phyloP scores from a whole-genome alignment of 2,113 vertebrate species.

The Nothobranchius furzeri region DNA sequence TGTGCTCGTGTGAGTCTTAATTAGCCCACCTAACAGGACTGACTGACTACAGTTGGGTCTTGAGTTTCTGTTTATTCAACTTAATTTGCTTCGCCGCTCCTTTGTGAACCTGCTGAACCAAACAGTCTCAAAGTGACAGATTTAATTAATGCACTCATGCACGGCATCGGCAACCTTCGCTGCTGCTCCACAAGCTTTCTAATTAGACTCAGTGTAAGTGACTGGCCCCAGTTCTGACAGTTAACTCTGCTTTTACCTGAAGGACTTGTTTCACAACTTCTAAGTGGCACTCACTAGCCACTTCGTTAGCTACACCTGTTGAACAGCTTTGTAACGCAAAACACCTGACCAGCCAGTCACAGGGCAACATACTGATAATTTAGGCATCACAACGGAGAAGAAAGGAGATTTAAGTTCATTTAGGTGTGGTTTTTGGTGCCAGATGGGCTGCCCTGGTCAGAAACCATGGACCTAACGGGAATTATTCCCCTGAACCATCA shows the following conservation, averaged over 20 bases:
- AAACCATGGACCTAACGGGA: background rate
- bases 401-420: background rate
- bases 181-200: slow-evolving; percentile 27
- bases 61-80: background rate
- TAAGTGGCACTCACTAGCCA: background rate
- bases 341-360: background rate
- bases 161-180: background rate
- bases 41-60: slow-evolving; percentile 4
- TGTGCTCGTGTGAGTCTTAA: background rate
- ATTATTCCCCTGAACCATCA: background rate
- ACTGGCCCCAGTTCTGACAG: background rate
- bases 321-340: too few relatives aligned
- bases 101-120: slow-evolving; percentile 54
- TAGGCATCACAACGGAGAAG: background rate
- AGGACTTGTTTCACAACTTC: background rate
- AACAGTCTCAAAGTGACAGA: slow-evolving; percentile 27
- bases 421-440: background rate
- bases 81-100: slow-evolving; percentile 21
- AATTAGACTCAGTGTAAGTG: slow-evolving; percentile 15
- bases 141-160: slow-evolving; percentile 62
- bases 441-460: background rate
- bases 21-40: background rate
- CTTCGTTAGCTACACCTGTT: too few relatives aligned
- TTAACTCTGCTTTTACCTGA: background rate
- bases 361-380: background rate